phyloP scores from a whole-genome alignment of 1,140 invertebrate species.

The Protaetia brevitarsis region DNA sequence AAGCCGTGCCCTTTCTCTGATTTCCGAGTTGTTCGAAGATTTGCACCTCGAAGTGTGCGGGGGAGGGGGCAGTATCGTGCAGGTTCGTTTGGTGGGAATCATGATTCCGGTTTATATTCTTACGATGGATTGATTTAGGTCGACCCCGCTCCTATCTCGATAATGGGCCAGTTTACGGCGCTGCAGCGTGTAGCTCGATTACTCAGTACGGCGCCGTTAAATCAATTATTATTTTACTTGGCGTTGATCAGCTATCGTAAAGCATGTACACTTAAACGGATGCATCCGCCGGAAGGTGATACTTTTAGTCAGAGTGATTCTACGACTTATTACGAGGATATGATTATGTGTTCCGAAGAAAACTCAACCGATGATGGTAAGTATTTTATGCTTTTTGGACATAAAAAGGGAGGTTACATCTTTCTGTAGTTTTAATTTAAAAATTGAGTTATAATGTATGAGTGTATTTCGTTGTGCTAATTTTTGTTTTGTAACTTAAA shows the following conservation, averaged over 20 bases:
- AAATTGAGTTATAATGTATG: no score
- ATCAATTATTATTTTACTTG: constrained; percentile 80
- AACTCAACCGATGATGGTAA: constrained; percentile 82
- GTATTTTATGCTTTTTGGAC: neutral
- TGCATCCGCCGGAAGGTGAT: constrained; percentile 73
- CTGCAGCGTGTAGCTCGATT: constrained; percentile 66
- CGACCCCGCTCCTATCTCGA: constrained; percentile 58
- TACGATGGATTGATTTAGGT: constrained; percentile 34
- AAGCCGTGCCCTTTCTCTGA: constrained; percentile 66
- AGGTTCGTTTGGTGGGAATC: neutral
- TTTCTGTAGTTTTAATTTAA: neutral
- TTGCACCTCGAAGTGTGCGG: constrained; percentile 57
- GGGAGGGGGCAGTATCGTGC: constrained; percentile 35
- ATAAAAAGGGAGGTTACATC: no score
- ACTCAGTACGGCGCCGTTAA: constrained; percentile 62
- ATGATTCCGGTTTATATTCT: constrained; percentile 19
- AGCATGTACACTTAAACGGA: constrained; percentile 77
- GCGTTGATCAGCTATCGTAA: constrained; percentile 87
- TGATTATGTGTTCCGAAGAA: constrained; percentile 84
- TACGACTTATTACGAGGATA: constrained; percentile 90
- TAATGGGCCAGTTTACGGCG: constrained; percentile 60
- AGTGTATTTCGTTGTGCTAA: no score
- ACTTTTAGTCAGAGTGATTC: constrained; percentile 84
- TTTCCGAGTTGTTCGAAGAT: constrained; percentile 66
- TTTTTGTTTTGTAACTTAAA: no score